Conservation (phyloP, 2,113 vertebrate genomes). For the Syngnathus typhle region DNA sequence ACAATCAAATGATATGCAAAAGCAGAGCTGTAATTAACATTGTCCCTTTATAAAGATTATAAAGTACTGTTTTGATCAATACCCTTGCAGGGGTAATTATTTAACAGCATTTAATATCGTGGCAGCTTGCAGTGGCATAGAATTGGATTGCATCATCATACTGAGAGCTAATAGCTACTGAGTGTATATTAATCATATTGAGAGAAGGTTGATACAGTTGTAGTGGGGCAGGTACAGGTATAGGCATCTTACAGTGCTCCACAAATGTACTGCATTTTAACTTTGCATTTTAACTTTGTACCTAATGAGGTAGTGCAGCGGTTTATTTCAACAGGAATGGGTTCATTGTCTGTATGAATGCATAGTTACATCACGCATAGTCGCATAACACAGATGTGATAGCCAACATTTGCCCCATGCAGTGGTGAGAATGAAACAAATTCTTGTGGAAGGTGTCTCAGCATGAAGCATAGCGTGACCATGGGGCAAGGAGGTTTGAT, state of each 20-base stretch:
- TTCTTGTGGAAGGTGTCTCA: constrained; percentile 53
- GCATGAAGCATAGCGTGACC: constrained; percentile 53
- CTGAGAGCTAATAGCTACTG: background rate
- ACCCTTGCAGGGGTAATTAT: background rate
- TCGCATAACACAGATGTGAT: constrained; percentile 53
- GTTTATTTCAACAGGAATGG: constrained; percentile 3
- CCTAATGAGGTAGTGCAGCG: background rate
- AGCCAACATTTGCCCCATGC: constrained; percentile 45
- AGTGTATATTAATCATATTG: no score
- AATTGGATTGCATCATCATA: background rate
- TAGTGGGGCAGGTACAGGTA: background rate
- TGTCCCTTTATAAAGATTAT: background rate
- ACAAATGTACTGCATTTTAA: background rate
- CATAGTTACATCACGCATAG: constrained; percentile 1
- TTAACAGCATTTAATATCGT: background rate
- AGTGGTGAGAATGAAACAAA: constrained; percentile 51
- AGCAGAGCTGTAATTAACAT: background rate
- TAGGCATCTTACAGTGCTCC: background rate
- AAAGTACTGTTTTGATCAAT: background rate
- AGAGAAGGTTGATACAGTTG: no score
- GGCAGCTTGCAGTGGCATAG: background rate
- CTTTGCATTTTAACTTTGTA: background rate
- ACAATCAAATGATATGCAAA: background rate
- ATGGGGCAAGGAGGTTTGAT: constrained; percentile 55
- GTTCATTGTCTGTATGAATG: constrained; percentile 8